Percentiles rank a stretch among this genome's conserved stretches.
Conservation (phyloP, 2,888 invertebrate species). For the Cephus nigrinus region DNA sequence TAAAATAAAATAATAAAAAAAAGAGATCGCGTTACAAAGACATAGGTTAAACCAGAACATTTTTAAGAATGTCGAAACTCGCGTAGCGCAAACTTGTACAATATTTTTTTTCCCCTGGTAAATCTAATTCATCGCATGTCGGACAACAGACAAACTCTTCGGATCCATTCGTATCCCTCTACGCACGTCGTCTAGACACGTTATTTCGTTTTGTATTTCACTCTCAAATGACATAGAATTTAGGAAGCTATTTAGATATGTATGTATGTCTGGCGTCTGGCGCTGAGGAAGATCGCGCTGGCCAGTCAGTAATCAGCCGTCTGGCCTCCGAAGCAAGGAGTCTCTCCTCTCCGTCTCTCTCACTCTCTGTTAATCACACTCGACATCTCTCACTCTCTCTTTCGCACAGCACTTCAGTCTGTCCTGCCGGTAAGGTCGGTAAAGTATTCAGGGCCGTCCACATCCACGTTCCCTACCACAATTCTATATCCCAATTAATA, state of each 20-base stretch:
- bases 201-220: conserved; percentile 44
- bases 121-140: neutral
- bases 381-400: neutral
- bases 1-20: neutral
- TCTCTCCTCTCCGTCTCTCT: conserved; percentile 10
- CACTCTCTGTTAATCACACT: conserved; percentile 7
- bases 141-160: neutral
- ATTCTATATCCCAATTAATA: conserved; percentile 38
- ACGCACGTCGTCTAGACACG: conserved; percentile 40
- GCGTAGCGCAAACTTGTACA: neutral
- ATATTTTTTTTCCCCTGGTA: neutral
- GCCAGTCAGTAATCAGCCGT: conserved; percentile 49
- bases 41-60: neutral
- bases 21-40: neutral
- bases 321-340: conserved; percentile 30
- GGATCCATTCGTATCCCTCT: neutral
- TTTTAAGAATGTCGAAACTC: neutral
- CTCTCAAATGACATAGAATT: conserved; percentile 49
- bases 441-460: conserved; percentile 40
- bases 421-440: conserved; percentile 30
- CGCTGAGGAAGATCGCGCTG: conserved; percentile 17
- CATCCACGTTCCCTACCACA: conserved; percentile 33
- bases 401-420: neutral
- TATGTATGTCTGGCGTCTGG: conserved; percentile 44
- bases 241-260: conserved; percentile 50